Evolutionary conservation across 2,797 vertebrate species (phyloP).

Genomic region (Coracias cyanogaster): DNA sequence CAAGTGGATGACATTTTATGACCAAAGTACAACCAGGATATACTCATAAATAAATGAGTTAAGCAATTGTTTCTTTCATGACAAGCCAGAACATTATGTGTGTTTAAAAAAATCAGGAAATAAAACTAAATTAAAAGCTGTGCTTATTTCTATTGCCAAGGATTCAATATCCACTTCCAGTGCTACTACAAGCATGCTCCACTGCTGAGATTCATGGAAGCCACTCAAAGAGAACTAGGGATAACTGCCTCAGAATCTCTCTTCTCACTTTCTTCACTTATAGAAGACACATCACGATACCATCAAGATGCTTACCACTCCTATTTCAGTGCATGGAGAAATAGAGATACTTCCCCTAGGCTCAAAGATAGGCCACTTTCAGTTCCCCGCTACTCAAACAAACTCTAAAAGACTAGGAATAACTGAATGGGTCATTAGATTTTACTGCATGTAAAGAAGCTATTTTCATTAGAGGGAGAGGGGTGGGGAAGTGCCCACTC

Average conservation of each 20-base stretch:
- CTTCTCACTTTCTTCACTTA: not conserved
- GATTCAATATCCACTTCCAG: not conserved
- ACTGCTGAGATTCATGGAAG: not conserved
- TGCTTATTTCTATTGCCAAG: not conserved
- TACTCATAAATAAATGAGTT: not conserved
- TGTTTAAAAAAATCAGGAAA: not conserved
- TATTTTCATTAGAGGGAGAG: not conserved
- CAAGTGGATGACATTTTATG: not conserved
- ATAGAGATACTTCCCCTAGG: not conserved
- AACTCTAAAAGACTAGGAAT: not conserved
- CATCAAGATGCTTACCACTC: not conserved
- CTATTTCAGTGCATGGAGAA: not conserved
- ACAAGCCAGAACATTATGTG: not conserved
- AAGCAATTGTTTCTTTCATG: not conserved
- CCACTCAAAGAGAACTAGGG: not conserved
- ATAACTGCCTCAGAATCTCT: not conserved
- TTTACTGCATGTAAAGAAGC: not conserved
- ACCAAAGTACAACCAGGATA: not conserved
- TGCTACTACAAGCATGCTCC: not conserved
- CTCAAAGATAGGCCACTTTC: not conserved
- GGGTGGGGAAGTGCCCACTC: not conserved
- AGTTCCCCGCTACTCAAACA: not conserved
- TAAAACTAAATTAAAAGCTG: not conserved
- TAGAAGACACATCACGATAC: not conserved
- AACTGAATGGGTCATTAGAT: not conserved